Conservation (phyloP, 2,113 vertebrate genomes). For the Terrapene triunguis region DNA sequence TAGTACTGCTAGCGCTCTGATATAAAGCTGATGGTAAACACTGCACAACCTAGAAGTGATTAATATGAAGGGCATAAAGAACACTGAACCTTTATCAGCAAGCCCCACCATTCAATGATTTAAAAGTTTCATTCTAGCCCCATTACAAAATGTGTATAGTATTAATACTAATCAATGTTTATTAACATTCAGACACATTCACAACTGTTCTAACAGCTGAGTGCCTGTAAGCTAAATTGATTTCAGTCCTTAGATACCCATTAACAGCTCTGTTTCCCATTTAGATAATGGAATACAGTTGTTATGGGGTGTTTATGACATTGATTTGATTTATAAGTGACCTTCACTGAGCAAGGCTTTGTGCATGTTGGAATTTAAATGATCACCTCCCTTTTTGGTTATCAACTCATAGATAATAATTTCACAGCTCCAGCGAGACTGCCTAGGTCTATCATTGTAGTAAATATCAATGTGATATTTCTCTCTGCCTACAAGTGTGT, state of each 20-base stretch:
- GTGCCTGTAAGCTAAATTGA: slow-evolving; percentile 77
- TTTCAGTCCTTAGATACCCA: slow-evolving; percentile 74
- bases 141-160: slow-evolving; percentile 65
- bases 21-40: neutral
- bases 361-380: slow-evolving; percentile 50
- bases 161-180: slow-evolving; percentile 80
- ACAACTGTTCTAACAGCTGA: slow-evolving; percentile 79
- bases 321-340: slow-evolving; percentile 77
- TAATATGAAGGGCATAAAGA: slow-evolving; percentile 43
- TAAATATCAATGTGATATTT: neutral
- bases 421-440: slow-evolving; percentile 32
- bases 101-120: slow-evolving; percentile 17
- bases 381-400: slow-evolving; percentile 29
- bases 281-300: slow-evolving; percentile 76
- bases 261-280: slow-evolving; percentile 73
- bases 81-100: slow-evolving; percentile 39
- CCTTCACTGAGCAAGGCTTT: slow-evolving; percentile 64
- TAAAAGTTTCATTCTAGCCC: slow-evolving; percentile 60
- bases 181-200: slow-evolving; percentile 77
- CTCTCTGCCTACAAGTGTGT: neutral
- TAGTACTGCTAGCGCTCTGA: neutral
- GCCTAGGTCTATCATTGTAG: neutral
- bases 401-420: slow-evolving; percentile 26
- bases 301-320: slow-evolving; percentile 71
- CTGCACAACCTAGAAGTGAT: neutral